Conservation (phyloP, 2,797 vertebrate species). For the Paedocypris micromegethes region DNA sequence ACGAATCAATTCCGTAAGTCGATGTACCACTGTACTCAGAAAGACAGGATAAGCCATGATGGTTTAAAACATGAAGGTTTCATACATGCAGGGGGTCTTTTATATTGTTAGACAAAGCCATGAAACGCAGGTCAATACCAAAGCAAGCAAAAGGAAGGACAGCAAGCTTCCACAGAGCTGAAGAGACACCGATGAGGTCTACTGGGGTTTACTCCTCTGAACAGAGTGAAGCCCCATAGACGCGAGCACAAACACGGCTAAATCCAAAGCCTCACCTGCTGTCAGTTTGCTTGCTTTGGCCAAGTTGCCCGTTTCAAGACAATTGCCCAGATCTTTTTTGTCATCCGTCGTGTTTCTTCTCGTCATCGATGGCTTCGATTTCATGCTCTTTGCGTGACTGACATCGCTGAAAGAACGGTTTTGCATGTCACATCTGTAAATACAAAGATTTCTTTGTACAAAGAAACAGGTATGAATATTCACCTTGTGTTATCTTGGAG, state of each 20-base stretch:
- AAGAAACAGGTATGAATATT: background rate
- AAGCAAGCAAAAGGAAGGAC: constrained; percentile 34
- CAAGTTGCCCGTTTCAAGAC: constrained; percentile 82
- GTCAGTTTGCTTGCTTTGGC: constrained; percentile 81
- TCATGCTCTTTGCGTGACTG: constrained; percentile 74
- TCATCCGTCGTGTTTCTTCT: constrained; percentile 89
- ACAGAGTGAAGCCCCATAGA: constrained; percentile 23
- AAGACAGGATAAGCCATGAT: constrained; percentile 37
- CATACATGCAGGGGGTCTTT: constrained; percentile 41
- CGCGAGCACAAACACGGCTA: constrained; percentile 7
- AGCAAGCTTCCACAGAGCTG: constrained; percentile 35
- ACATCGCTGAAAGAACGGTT: constrained; percentile 56
- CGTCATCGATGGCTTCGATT: constrained; percentile 79
- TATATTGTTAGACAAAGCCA: constrained; percentile 36
- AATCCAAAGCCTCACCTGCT: constrained; percentile 71
- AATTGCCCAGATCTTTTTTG: constrained; percentile 75
- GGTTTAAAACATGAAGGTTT: constrained; percentile 38
- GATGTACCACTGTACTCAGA: constrained; percentile 4
- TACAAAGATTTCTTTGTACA: too few species aligned
- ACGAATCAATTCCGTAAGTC: too few species aligned
- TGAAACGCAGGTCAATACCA: constrained; percentile 30
- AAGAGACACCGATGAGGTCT: constrained; percentile 22
- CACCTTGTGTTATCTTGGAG: constrained; percentile 37
- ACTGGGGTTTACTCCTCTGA: constrained; percentile 22
- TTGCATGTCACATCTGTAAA: too few species aligned